These are phyloP conservation scores for Champsocephalus gunnari DNA, from an alignment of 2,797 vertebrate species.

Conservation along the genomic window DNA sequence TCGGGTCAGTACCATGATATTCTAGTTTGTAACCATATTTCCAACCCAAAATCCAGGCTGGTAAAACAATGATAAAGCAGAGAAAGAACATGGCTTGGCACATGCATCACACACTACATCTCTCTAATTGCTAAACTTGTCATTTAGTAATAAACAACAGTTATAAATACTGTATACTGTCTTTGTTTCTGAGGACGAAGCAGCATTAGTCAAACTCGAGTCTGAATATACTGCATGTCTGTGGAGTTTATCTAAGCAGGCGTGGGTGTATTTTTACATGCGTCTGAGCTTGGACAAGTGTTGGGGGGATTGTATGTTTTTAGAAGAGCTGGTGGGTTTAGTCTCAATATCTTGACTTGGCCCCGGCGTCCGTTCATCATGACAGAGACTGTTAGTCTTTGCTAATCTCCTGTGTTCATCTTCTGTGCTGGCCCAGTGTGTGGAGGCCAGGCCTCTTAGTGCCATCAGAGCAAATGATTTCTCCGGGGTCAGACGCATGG, in stretches of 20 bases:
- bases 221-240: slow-evolving; percentile 48
- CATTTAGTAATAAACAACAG: slow-evolving; percentile 45
- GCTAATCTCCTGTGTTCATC: slow-evolving; percentile 81
- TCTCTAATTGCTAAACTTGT: slow-evolving; percentile 31
- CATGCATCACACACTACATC: background rate
- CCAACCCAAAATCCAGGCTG: background rate
- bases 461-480: slow-evolving; percentile 75
- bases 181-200: slow-evolving; percentile 48
- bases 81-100: background rate
- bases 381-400: slow-evolving; percentile 83
- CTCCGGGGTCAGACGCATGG: slow-evolving; percentile 66
- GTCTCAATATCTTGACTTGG: slow-evolving; percentile 72
- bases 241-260: slow-evolving; percentile 65
- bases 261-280: slow-evolving; percentile 58
- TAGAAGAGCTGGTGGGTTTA: slow-evolving; percentile 75
- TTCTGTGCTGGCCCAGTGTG: slow-evolving; percentile 54
- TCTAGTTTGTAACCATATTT: background rate
- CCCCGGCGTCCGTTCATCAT: slow-evolving; percentile 78
- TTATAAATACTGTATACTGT: slow-evolving; percentile 21
- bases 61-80: background rate
- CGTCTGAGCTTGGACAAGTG: slow-evolving; percentile 55
- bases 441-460: slow-evolving; percentile 53
- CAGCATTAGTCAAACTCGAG: slow-evolving; percentile 59
- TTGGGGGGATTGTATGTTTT: slow-evolving; percentile 79
- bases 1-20: background rate